These are phyloP conservation scores for Notolabrus celidotus DNA, from an alignment of 2,797 vertebrate species.

Conservation along the genomic window DNA sequence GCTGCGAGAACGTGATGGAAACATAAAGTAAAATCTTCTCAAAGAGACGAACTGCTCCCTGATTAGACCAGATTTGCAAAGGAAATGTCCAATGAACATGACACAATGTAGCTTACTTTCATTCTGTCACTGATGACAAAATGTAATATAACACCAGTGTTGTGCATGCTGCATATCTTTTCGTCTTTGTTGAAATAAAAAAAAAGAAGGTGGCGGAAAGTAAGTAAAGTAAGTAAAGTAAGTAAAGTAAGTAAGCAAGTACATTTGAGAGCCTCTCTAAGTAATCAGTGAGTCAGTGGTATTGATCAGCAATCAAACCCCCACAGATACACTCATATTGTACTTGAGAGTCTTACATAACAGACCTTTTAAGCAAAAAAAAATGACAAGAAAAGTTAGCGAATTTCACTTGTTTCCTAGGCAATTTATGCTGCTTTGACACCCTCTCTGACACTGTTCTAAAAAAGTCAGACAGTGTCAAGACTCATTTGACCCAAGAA, in stretches of 20 bases:
- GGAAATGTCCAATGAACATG: constrained; percentile 22
- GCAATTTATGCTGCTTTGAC: constrained; percentile 45
- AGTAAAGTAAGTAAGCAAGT: constrained; percentile 45
- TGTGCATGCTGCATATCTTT: constrained; percentile 7
- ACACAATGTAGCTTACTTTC: constrained; percentile 15
- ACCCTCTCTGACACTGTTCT: constrained; percentile 28
- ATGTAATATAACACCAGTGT: neutral
- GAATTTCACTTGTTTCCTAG: constrained; percentile 40
- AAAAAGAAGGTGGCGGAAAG: constrained; percentile 25
- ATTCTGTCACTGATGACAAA: constrained; percentile 9
- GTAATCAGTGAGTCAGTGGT: constrained; percentile 61
- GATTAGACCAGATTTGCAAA: constrained; percentile 25
- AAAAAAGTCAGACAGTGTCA: constrained; percentile 34
- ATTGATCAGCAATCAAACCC: constrained; percentile 68
- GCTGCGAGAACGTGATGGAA: constrained; percentile 31
- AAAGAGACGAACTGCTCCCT: constrained; percentile 5
- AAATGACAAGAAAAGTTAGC: constrained; percentile 1
- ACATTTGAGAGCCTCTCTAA: constrained; percentile 32
- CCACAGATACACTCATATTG: constrained; percentile 37
- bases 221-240: constrained; percentile 41
- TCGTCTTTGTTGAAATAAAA: constrained; percentile 1
- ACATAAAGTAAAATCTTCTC: constrained; percentile 30
- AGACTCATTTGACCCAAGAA: constrained; percentile 33
- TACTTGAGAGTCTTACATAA: constrained; percentile 47
- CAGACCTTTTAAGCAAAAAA: constrained; percentile 27